phyloP scores from a whole-genome alignment of 1,140 invertebrate genomes.

The Drosophila mauritiana region DNA sequence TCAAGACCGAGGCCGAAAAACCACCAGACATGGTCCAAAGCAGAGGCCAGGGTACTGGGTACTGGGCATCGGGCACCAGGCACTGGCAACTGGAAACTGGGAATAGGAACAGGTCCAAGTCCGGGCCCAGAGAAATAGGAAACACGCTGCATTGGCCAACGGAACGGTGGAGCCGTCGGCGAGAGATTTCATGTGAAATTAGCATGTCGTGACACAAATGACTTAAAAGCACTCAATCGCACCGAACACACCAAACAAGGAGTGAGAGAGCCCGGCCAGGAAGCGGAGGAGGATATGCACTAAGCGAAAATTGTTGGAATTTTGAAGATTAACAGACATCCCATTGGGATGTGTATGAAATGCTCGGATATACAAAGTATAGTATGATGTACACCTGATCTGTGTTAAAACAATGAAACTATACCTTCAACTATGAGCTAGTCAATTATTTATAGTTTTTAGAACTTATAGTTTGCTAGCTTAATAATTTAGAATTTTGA shows the following conservation, averaged over 20 bases:
- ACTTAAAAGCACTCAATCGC: conserved; percentile 83
- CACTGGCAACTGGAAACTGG: neutral
- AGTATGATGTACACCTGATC: too few relatives aligned
- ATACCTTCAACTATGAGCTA: too few relatives aligned
- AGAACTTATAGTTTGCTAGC: too few relatives aligned
- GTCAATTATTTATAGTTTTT: too few relatives aligned
- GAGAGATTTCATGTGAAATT: conserved; percentile 83
- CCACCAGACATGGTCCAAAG: conserved; percentile 64
- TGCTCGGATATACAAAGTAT: too few relatives aligned
- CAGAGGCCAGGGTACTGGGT: conserved; percentile 17
- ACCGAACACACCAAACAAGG: conserved; percentile 48
- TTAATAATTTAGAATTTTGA: too few relatives aligned
- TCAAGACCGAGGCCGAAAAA: conserved; percentile 68
- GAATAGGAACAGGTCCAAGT: conserved; percentile 21
- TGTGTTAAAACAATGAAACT: too few relatives aligned
- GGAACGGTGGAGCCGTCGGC: conserved; percentile 63
- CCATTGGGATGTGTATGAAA: too few relatives aligned
- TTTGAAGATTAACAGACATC: too few relatives aligned
- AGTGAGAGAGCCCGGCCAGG: conserved; percentile 30
- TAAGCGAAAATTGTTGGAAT: neutral
- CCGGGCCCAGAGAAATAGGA: conserved; percentile 24
- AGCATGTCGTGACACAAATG: conserved; percentile 83
- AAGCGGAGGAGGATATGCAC: conserved; percentile 20
- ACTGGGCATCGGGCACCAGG: neutral
- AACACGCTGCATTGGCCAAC: conserved; percentile 34